Conservation (phyloP, 2,888 invertebrate species). For the Melanchra persicariae region DNA sequence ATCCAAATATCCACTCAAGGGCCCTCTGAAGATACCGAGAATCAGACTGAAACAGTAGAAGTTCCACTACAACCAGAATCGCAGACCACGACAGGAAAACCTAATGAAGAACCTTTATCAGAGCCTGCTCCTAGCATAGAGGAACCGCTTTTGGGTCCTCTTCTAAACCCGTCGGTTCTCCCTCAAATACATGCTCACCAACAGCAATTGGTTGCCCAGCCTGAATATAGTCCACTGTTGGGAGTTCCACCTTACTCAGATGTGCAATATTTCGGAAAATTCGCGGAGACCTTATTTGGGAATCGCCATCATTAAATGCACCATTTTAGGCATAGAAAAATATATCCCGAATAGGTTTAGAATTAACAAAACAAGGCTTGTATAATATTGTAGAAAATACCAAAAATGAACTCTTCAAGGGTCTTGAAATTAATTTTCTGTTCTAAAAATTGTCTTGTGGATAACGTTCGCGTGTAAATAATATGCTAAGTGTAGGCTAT, state of each 20-base stretch:
- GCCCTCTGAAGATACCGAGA: conserved; percentile 25
- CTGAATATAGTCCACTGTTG: conserved; percentile 41
- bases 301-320: conserved; percentile 14
- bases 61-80: conserved; percentile 10
- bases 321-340: not conserved
- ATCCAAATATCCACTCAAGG: conserved; percentile 26
- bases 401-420: conserved; percentile 33
- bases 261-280: conserved; percentile 84
- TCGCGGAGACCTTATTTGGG: conserved; percentile 77
- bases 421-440: conserved; percentile 32
- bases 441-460: conserved; percentile 8
- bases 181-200: conserved; percentile 62
- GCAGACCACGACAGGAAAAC: conserved; percentile 19
- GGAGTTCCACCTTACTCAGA: conserved; percentile 75
- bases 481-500: conserved; percentile 49
- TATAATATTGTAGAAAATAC: conserved; percentile 26
- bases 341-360: not conserved
- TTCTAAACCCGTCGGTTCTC: conserved; percentile 5
- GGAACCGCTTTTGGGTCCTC: not conserved
- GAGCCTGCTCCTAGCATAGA: conserved; percentile 6
- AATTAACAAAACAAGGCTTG: conserved; percentile 2
- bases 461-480: conserved; percentile 51
- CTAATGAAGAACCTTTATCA: conserved; percentile 11
- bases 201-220: conserved; percentile 53
- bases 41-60: conserved; percentile 9